Conservation (phyloP, 2,797 vertebrate genomes). For the Rhabdomys pumilio region DNA sequence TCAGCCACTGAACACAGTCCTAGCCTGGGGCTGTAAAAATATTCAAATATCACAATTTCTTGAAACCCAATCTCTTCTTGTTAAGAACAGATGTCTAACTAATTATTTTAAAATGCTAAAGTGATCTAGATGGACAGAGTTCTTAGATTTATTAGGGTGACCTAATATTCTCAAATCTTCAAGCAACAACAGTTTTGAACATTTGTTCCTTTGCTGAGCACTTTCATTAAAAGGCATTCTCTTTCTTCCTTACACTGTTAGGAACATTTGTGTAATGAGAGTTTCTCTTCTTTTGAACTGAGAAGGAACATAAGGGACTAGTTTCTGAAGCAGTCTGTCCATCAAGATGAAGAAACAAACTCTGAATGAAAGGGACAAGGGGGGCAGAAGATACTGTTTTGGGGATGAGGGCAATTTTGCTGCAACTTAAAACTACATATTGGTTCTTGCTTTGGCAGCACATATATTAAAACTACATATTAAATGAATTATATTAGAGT, state of each 20-base stretch:
- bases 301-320: conserved; percentile 13
- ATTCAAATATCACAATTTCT: conserved; percentile 21
- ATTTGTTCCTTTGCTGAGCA: background rate
- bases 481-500: background rate
- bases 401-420: background rate
- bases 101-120: conserved; percentile 36
- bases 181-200: background rate
- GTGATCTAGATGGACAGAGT: conserved; percentile 35
- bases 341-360: conserved; percentile 2
- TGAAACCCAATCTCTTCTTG: background rate
- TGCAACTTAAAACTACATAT: background rate
- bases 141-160: background rate
- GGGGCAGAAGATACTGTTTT: background rate
- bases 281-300: conserved; percentile 24
- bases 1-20: background rate
- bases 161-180: conserved; percentile 10
- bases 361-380: background rate
- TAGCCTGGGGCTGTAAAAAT: background rate
- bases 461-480: background rate
- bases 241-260: conserved; percentile 31
- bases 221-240: background rate
- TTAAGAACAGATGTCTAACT: background rate
- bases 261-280: conserved; percentile 45
- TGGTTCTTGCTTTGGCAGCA: too few species aligned
- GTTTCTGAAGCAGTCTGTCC: background rate